A percentile compares a stretch with the other conserved stretches of the same genome.
Evolutionary conservation across 2,113 vertebrate genomes (phyloP).

Genomic region (Lepus europaeus): DNA sequence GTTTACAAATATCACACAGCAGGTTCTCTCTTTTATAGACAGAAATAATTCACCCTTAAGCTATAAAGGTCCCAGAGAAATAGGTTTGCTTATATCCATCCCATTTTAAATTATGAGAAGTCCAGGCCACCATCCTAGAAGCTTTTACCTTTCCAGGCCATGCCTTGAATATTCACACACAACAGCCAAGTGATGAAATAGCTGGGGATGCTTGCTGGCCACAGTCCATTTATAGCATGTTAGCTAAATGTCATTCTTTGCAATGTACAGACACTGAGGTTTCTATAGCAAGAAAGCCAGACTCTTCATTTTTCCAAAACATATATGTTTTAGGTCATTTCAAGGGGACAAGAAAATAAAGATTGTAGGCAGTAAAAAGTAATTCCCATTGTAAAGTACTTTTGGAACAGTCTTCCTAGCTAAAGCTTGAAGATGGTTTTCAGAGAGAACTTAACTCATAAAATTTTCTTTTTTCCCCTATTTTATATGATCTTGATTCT

Average conservation of each 20-base stretch:
- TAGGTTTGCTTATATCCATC: conserved; percentile 71
- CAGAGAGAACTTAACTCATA: not conserved
- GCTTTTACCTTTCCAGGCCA: not conserved
- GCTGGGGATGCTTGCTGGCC: not conserved
- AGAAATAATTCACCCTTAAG: conserved; percentile 79
- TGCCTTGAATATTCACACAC: conserved; percentile 69
- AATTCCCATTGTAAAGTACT: not conserved
- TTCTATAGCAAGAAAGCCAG: not conserved
- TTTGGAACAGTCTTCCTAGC: not conserved
- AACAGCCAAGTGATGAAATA: conserved; percentile 49
- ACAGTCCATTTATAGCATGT: conserved; percentile 53
- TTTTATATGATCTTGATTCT: not conserved
- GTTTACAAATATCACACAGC: conserved; percentile 82
- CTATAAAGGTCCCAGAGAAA: conserved; percentile 79
- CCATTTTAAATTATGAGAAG: conserved; percentile 28
- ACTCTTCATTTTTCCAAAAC: conserved; percentile 9
- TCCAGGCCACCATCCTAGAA: not conserved
- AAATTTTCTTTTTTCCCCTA: not conserved
- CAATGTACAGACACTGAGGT: conserved; percentile 16
- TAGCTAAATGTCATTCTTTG: conserved; percentile 65
- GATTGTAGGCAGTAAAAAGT: conserved; percentile 25
- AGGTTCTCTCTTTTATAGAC: conserved; percentile 76
- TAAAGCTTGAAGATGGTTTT: not conserved
- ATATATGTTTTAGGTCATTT: conserved; percentile 51
- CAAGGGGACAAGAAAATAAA: conserved; percentile 15